Evolutionary conservation across 2,113 vertebrate species (phyloP).

Genomic region (Promerops cafer): DNA sequence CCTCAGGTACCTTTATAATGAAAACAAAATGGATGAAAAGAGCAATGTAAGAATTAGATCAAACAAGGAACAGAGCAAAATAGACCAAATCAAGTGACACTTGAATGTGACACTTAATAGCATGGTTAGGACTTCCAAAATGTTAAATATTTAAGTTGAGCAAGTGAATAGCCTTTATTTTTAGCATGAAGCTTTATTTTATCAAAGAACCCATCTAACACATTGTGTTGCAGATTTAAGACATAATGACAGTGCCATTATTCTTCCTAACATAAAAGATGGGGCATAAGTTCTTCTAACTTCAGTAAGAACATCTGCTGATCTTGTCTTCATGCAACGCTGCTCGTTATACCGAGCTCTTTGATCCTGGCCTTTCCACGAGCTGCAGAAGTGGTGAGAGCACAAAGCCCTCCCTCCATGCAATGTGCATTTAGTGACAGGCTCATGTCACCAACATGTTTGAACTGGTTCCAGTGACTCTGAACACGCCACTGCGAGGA

Average conservation of each 20-base stretch:
- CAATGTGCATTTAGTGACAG: accelerated
- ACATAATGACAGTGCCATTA: background rate
- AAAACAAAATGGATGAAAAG: background rate
- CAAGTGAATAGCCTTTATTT: background rate
- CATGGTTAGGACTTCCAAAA: background rate
- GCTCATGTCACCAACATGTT: background rate
- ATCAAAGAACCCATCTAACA: background rate
- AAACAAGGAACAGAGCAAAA: background rate
- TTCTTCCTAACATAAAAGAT: background rate
- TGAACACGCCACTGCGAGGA: background rate
- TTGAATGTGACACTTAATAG: background rate
- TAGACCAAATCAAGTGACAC: background rate
- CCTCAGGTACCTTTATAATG: background rate
- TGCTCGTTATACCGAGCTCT: background rate
- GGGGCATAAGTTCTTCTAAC: background rate
- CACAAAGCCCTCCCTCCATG: background rate
- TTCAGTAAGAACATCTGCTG: background rate
- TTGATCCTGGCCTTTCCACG: background rate
- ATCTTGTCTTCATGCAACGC: background rate
- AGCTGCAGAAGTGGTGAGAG: background rate
- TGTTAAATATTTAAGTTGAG: background rate
- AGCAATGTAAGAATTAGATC: background rate
- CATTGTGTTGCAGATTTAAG: background rate
- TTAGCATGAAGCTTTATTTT: background rate
- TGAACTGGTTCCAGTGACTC: background rate